Evolutionary conservation across 2,113 vertebrate genomes (phyloP).

Genomic region (Sturnira hondurensis): DNA sequence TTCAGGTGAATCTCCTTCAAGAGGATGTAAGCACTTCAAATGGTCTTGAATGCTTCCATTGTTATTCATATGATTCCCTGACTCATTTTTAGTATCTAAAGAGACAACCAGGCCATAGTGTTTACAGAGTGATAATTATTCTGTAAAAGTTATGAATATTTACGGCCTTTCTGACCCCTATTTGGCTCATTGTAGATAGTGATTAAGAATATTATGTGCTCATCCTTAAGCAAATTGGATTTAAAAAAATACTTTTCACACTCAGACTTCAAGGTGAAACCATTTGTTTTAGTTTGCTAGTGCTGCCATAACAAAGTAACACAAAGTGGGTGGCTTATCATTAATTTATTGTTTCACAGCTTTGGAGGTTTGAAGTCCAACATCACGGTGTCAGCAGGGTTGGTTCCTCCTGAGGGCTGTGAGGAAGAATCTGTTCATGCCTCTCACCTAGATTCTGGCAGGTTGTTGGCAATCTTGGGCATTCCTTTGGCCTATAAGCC

Average conservation of each 20-base stretch:
- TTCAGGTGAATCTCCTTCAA: conserved; percentile 41
- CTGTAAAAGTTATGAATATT: neutral
- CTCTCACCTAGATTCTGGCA: neutral
- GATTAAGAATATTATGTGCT: neutral
- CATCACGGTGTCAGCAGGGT: neutral
- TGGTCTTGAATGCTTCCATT: neutral
- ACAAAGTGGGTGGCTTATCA: neutral
- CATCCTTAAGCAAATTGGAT: neutral
- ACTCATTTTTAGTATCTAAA: conserved; percentile 25
- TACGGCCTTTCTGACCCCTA: neutral
- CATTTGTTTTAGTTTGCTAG: neutral
- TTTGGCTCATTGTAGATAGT: neutral
- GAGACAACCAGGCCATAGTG: neutral
- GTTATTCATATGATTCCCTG: neutral
- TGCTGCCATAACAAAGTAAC: neutral
- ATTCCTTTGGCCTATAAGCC: neutral
- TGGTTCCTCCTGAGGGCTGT: neutral
- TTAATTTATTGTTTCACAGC: neutral
- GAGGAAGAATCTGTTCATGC: neutral
- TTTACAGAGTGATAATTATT: neutral
- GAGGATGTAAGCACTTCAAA: conserved; percentile 4
- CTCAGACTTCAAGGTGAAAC: neutral
- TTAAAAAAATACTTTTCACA: neutral
- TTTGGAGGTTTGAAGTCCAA: neutral
- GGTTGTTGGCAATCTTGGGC: neutral